Evolutionary conservation across 2,797 vertebrate genomes (phyloP), one percentile per base, ranked within the genome.

Genomic region (Margarornis squamiger): DNA sequence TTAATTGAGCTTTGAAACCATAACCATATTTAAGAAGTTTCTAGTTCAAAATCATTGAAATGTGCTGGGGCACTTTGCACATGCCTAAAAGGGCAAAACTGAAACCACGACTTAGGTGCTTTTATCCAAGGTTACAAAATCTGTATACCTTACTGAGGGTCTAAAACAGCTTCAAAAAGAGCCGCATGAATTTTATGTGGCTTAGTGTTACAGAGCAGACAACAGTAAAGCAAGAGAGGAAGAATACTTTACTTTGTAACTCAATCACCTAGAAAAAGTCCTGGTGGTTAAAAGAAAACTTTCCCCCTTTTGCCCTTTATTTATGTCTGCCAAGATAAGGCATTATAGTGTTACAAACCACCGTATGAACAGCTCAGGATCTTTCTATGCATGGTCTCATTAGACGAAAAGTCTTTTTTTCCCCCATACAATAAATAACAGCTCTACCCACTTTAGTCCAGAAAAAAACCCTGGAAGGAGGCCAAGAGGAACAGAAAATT

Each of bases 141-240:
- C 96, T 97, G 96, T 95, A 90, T 49, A 87, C 92, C 65, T 72
- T 97, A 97, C 98, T 97, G 97, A 98, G 96, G 94, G 96, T 98
- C 98, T 97, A 98, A 98, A 99, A 98, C 98, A 98, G 98, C 98
- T 98, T 99, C 98, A 99, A 98, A 98, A 98, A 98, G 98, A 92
- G 91, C 96, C 45, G 88, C 95, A 93, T 96, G 96, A 46, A 98
- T 98, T 98, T 98, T 98, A 98, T 98, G 98, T 97, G 98, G 96
- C 97, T 97, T 98, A 98, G 94, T 96, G 98, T 99, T 99, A 98
- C 98, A 98, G 88, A 48, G 85, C 86, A 98, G 98, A 98, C 98
- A 98, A 98, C 98, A 97, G 97, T 96, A 96, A 97, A 97, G 97
- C 96, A 98, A 97, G 71, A 73, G 98, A 98, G 98, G 97, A 96